These are phyloP conservation scores for Acanthosepion pharaonis DNA, from an alignment of 2,888 invertebrate genomes.

Conservation along the genomic window DNA sequence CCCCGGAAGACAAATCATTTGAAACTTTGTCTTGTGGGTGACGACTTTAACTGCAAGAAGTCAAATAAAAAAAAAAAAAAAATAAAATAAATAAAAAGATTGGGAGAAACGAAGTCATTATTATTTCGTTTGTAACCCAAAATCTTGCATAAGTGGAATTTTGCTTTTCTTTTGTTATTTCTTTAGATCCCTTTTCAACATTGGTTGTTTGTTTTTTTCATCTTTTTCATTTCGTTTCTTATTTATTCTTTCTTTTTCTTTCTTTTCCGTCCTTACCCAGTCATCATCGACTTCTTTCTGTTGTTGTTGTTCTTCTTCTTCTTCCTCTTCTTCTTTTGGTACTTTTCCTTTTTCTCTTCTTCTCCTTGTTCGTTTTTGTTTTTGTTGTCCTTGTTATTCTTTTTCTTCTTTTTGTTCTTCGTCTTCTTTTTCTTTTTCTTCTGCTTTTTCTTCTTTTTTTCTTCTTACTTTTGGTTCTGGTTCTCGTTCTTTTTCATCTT, in stretches of 20 bases:
- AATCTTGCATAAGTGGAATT: not conserved
- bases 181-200: not conserved
- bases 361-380: no score
- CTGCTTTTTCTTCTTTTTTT: not conserved
- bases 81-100: no score
- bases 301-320: not conserved
- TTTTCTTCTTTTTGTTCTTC: no score
- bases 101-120: not conserved
- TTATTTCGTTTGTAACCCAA: not conserved
- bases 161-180: not conserved
- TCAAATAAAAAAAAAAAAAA: not conserved
- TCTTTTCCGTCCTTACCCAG: not conserved
- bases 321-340: no score
- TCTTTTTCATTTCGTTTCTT: not conserved
- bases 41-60: not conserved
- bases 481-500: no score
- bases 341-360: no score
- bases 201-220: not conserved
- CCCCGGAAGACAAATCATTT: conserved; percentile 16
- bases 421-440: not conserved
- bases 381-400: no score
- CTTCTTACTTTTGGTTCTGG: no score
- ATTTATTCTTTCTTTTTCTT: not conserved
- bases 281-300: no score
- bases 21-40: not conserved